Conservation (phyloP, 2,888 invertebrate genomes). For the Oscheius sp. region DNA sequence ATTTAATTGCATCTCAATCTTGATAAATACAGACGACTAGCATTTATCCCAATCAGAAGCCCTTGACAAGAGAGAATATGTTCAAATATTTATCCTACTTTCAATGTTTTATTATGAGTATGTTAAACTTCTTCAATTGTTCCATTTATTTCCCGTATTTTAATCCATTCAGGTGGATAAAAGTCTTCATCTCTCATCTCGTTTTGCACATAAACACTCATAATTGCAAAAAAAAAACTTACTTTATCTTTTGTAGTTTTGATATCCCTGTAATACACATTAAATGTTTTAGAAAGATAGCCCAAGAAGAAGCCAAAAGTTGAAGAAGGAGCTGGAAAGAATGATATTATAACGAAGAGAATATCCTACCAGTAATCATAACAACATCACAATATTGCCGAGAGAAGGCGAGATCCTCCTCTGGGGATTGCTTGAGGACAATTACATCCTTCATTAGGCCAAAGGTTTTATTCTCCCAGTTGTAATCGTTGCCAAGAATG, state of each 20-base stretch:
- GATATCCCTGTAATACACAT: background rate
- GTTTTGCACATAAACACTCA: background rate
- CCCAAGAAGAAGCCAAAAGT: background rate
- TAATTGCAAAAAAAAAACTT: background rate
- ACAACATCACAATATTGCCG: background rate
- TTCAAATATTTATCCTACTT: no score
- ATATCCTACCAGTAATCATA: no score
- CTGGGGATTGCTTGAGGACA: background rate
- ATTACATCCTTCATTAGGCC: background rate
- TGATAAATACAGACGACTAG: no score
- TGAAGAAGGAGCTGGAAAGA: background rate
- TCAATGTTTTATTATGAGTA: no score
- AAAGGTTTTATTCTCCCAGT: background rate
- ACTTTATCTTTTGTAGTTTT: background rate
- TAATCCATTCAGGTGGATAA: background rate
- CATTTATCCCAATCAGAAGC: no score
- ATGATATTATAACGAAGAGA: no score
- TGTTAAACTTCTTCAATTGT: background rate
- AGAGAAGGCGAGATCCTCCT: background rate
- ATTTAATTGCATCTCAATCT: no score
- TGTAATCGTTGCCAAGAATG: background rate
- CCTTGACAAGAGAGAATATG: no score
- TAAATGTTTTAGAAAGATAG: background rate
- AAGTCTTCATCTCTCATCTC: background rate
- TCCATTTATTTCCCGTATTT: background rate